Conservation (phyloP, 2,113 vertebrate species). For the Falcunculus frontatus region DNA sequence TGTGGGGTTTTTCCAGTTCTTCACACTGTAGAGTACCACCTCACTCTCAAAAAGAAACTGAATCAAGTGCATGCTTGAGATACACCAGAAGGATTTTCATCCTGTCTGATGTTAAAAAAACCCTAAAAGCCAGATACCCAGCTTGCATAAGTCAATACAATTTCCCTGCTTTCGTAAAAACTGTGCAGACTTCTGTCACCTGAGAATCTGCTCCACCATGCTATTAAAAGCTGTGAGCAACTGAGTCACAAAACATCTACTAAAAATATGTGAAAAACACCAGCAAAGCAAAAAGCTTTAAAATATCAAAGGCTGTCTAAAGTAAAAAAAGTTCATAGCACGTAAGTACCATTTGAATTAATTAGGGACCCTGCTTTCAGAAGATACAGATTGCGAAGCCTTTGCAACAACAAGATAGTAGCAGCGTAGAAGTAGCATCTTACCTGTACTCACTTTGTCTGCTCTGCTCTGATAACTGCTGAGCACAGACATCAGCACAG, state of each 20-base stretch:
- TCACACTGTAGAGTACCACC: neutral
- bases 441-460: neutral
- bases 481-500: neutral
- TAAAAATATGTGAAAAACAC: neutral
- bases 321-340: neutral
- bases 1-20: neutral
- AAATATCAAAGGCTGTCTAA: neutral
- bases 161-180: neutral
- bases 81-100: neutral
- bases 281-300: neutral
- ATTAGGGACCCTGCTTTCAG: neutral
- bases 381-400: neutral
- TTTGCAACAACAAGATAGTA: neutral
- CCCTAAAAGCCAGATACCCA: neutral
- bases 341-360: neutral
- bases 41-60: neutral
- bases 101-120: neutral
- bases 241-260: fast-evolving
- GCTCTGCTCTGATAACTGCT: neutral
- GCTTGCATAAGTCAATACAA: neutral
- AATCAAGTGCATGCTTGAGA: neutral
- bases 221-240: neutral
- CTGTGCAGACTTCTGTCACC: neutral
- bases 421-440: neutral
- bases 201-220: neutral